These are phyloP conservation scores for Dryoscopus gambensis DNA, from an alignment of 2,113 vertebrate species.

Conservation along the genomic window DNA sequence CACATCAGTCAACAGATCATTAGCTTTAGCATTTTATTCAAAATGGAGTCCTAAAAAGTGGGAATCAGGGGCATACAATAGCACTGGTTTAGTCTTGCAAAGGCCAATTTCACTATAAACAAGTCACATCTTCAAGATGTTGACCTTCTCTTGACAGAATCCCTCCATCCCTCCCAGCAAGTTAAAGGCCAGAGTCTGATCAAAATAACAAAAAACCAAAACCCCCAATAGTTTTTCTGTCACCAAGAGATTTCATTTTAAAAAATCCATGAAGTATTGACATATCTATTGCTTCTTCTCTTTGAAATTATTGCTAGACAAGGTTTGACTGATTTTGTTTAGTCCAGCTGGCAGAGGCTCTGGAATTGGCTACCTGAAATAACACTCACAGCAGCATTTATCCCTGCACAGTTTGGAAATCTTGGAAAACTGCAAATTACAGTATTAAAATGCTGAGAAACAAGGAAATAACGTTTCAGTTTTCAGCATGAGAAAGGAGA, in stretches of 20 bases:
- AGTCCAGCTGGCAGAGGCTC: background rate
- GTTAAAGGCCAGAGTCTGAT: background rate
- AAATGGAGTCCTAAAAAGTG: background rate
- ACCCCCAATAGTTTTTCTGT: background rate
- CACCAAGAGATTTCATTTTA: background rate
- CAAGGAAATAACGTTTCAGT: background rate
- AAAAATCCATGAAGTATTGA: constrained; percentile 36
- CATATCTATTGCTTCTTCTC: background rate
- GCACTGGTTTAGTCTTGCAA: background rate
- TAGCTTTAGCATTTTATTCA: background rate
- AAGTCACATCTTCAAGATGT: background rate
- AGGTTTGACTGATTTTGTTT: background rate
- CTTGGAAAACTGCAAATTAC: background rate
- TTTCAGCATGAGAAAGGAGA: background rate
- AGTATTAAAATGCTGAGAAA: constrained; percentile 2
- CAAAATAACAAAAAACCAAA: background rate
- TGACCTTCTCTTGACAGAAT: background rate
- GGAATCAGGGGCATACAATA: background rate
- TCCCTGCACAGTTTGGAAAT: background rate
- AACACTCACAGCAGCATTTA: background rate
- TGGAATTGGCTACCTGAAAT: background rate
- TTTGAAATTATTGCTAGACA: constrained; percentile 15
- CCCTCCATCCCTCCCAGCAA: background rate
- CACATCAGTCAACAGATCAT: background rate
- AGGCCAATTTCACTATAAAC: background rate